Evolutionary conservation across 2,888 invertebrate genomes (phyloP).

Genomic region (Nomada ferruginata): DNA sequence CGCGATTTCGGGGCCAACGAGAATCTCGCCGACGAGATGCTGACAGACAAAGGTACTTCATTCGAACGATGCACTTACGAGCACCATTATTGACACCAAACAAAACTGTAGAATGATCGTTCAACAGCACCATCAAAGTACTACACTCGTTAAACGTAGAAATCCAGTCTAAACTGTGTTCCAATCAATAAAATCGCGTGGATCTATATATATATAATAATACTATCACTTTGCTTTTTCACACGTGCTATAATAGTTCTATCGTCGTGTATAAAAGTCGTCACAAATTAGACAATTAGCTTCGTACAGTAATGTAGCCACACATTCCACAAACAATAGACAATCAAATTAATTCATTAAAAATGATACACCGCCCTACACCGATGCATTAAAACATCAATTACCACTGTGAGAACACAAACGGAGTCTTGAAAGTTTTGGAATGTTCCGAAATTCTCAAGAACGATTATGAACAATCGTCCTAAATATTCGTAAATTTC

Average conservation of each 20-base stretch:
- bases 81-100: conserved; percentile 35
- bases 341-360: not conserved
- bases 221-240: conserved; percentile 37
- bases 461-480: not conserved
- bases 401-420: not conserved
- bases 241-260: conserved; percentile 12
- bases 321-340: too few relatives aligned
- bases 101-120: conserved; percentile 30
- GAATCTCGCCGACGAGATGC: conserved; percentile 88
- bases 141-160: not conserved
- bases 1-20: conserved; percentile 90
- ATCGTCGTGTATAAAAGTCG: not conserved
- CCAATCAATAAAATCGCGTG: not conserved
- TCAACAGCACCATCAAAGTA: conserved; percentile 31
- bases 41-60: conserved; percentile 91
- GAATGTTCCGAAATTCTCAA: not conserved
- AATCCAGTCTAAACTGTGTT: not conserved
- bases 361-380: not conserved
- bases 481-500: not conserved
- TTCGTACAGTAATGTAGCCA: too few relatives aligned
- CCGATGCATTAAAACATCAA: not conserved
- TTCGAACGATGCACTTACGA: conserved; percentile 37
- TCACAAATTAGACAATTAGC: not conserved
- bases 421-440: not conserved
- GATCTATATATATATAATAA: not conserved